Conservation (phyloP, 1,140 invertebrate species). For the Ceratoteleas bidentatus region DNA sequence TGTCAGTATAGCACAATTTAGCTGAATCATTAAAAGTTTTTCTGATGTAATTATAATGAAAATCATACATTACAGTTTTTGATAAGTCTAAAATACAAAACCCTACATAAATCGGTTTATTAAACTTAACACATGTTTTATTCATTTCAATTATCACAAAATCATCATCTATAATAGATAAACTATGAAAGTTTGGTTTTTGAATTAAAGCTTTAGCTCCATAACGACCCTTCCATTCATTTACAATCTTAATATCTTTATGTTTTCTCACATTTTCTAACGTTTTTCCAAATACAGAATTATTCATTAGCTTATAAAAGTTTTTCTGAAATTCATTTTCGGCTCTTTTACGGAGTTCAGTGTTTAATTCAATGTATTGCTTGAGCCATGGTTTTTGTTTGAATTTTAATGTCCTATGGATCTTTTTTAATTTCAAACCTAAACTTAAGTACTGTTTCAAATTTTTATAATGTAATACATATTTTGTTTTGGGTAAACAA, state of each 20-base stretch:
- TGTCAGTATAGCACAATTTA: not conserved
- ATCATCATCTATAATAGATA: slow-evolving; percentile 65
- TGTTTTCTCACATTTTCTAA: slow-evolving; percentile 76
- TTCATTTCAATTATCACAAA: slow-evolving; percentile 55
- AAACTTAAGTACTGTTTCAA: slow-evolving; percentile 77
- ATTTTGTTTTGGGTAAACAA: not conserved
- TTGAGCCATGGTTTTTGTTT: slow-evolving; percentile 59
- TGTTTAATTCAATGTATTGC: slow-evolving; percentile 67
- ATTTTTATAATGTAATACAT: slow-evolving; percentile 1
- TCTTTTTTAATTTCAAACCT: slow-evolving; percentile 54
- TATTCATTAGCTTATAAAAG: slow-evolving; percentile 80
- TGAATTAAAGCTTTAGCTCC: slow-evolving; percentile 65
- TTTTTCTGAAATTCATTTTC: slow-evolving; percentile 65
- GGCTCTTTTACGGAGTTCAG: slow-evolving; percentile 70
- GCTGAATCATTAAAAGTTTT: not conserved
- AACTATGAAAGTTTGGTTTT: slow-evolving; percentile 70
- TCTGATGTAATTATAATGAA: slow-evolving; percentile 58
- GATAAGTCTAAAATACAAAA: slow-evolving; percentile 57
- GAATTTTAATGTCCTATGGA: slow-evolving; percentile 53
- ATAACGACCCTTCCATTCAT: slow-evolving; percentile 55
- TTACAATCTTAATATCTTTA: slow-evolving; percentile 71
- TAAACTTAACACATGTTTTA: no score
- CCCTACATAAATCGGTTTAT: slow-evolving; percentile 65
- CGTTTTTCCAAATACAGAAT: no score
- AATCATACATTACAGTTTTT: slow-evolving; percentile 67